Evolutionary conservation across 2,113 vertebrate species (phyloP), one percentile per base, ranked within the genome.

Genomic region (Ursus arctos): DNA sequence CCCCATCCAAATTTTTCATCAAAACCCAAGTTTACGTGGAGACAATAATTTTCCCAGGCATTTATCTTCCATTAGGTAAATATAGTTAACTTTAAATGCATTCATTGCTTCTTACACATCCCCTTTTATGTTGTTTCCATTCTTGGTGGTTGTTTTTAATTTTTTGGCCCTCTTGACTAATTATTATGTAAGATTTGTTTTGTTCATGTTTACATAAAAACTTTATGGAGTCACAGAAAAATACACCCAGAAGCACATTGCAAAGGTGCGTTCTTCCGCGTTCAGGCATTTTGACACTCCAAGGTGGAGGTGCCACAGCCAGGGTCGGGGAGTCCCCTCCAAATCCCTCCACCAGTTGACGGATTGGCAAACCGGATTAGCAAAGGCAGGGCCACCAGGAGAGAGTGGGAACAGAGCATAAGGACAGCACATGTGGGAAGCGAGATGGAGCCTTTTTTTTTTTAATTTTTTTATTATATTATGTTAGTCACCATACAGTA

Each of bases 251-350:
- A 59, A 82, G 26, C 26, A 43, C 55, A n/a, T 63, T 55, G 21
- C 24, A n/a, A 49, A 72, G 55, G 24, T 63, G 2, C 43, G 31
- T 79, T 33, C 9, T 33, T 28, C 24, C 1, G 4, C 19, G 22
- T 36, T 36, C 26, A 6, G 16, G 53, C 4, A 16, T 94, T 49
- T 12, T 82, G 2, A 22, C 40, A 26, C 55, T 6, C n/a, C 6
- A 6, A 40, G 26, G 24, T 1, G 0, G 55, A 43, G 14, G 22
- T 1, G 0, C 76, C 11, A 2, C 11, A 36, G 24, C 12, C 53
- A 6, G 24, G 26, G 28, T 8, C 28, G 12, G n/a, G 21, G 36
- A n/a, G 19, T 9, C 28, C 69, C 43, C 3, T 16, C 8, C 6
- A 18, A 14, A 49, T 2, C 33, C 49, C 7, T 18, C 19, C 16